Evolutionary conservation across 53 echinoderm and acorn worm genomes (phyloP).

Genomic region (Temnopleurus reevesii): DNA sequence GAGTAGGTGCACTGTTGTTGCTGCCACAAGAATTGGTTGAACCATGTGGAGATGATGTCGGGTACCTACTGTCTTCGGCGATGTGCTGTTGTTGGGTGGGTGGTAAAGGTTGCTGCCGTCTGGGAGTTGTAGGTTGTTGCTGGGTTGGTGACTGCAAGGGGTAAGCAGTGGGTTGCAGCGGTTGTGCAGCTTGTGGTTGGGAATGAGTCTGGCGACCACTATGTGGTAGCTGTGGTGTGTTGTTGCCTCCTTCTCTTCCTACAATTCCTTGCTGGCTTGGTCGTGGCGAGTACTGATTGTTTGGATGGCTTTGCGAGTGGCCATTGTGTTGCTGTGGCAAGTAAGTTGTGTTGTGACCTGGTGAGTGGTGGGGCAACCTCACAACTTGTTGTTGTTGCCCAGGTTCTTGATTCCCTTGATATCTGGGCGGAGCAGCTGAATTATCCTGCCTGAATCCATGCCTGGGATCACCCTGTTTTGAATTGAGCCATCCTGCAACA

Average conservation of each 20-base stretch:
- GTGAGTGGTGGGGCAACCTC: background rate
- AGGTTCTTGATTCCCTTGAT: background rate
- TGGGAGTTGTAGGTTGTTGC: background rate
- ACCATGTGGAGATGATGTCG: background rate
- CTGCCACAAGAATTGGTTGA: background rate
- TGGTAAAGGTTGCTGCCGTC: background rate
- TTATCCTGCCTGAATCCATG: conserved; percentile 8
- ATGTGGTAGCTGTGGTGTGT: background rate
- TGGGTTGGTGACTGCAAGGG: background rate
- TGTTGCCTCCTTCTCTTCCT: background rate
- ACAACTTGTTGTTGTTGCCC: conserved; percentile 19
- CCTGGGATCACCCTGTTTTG: conserved; percentile 52
- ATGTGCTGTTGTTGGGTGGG: background rate
- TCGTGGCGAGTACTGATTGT: background rate
- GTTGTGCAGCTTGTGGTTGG: background rate
- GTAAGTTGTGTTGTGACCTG: background rate
- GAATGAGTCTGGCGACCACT: background rate
- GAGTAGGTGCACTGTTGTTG: background rate
- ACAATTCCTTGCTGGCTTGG: background rate
- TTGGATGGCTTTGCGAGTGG: background rate
- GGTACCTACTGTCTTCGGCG: background rate
- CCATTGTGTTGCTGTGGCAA: conserved; percentile 43
- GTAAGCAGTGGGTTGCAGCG: background rate
- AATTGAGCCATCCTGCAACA: conserved; percentile 75
- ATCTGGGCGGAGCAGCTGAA: background rate